A percentile compares a stretch with the other conserved stretches of the same genome.
Conservation (phyloP, 2,888 invertebrate species). For the Ephialtes manifestator region DNA sequence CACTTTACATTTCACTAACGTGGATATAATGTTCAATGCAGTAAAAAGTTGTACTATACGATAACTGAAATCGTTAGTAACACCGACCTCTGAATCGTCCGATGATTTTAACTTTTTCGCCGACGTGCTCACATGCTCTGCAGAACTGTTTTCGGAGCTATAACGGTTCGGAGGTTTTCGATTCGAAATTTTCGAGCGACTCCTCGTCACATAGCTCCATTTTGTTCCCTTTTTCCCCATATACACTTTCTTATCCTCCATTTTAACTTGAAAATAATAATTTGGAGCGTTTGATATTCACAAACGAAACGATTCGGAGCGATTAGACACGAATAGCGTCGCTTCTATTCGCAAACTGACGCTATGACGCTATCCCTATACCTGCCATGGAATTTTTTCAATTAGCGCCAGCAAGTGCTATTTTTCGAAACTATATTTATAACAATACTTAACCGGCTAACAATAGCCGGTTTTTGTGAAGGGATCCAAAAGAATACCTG, state of each 20-base stretch:
- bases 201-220: too few species aligned
- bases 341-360: constrained; percentile 52
- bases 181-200: too few species aligned
- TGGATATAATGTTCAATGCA: constrained; percentile 54
- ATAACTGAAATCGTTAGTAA: too few species aligned
- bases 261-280: constrained; percentile 48
- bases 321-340: constrained; percentile 52
- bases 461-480: too few species aligned
- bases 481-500: too few species aligned
- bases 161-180: too few species aligned
- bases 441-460: too few species aligned
- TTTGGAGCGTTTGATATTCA: constrained; percentile 44
- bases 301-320: constrained; percentile 1
- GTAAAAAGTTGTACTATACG: too few species aligned
- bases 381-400: constrained; percentile 36
- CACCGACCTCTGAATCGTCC: too few species aligned
- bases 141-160: too few species aligned
- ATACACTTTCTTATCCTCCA: constrained; percentile 54
- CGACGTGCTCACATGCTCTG: too few species aligned
- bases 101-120: too few species aligned
- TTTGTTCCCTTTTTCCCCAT: constrained; percentile 48
- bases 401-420: constrained; percentile 13
- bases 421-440: constrained; percentile 33
- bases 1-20: constrained; percentile 62
- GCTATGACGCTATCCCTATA: constrained; percentile 52